Percentiles rank a stretch among this genome's conserved stretches.
These are phyloP conservation scores for Colossoma macropomum DNA, from an alignment of 2,113 vertebrate genomes.

Conservation along the genomic window DNA sequence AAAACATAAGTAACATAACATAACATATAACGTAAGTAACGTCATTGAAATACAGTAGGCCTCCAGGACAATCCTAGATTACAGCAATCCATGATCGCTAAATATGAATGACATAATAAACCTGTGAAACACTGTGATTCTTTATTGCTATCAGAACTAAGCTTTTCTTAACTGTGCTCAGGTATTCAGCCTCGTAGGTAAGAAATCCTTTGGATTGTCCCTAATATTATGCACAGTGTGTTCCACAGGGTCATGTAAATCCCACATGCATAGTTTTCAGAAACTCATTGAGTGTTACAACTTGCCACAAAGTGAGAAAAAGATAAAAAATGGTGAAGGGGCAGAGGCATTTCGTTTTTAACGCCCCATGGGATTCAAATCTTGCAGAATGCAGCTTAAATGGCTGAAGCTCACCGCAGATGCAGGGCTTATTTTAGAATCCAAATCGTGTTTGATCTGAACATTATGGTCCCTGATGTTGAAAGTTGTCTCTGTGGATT, in stretches of 20 bases:
- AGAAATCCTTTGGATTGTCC: not conserved
- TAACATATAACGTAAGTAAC: not conserved
- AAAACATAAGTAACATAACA: too few species aligned
- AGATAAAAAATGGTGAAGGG: not conserved
- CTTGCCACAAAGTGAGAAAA: not conserved
- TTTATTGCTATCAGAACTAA: too few species aligned
- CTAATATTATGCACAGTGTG: not conserved
- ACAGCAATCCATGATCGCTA: not conserved
- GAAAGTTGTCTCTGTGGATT: not conserved
- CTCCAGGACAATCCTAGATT: not conserved
- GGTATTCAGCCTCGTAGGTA: not conserved
- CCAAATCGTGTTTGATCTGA: constrained; percentile 14
- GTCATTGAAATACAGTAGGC: not conserved
- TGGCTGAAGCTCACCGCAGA: not conserved
- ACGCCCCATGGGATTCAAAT: not conserved
- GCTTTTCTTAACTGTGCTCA: too few species aligned
- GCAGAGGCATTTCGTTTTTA: not conserved
- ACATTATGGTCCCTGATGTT: constrained; percentile 5
- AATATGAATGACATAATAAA: not conserved
- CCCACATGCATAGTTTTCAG: not conserved
- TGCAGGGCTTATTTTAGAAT: constrained; percentile 6
- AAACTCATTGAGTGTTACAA: not conserved
- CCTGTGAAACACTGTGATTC: too few species aligned
- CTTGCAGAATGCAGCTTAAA: not conserved
- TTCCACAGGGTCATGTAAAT: not conserved